A percentile compares a stretch with the other conserved stretches of the same genome.
These are phyloP conservation scores for Trichogramma pretiosum DNA, from an alignment of 1,140 invertebrate genomes.

Conservation along the genomic window DNA sequence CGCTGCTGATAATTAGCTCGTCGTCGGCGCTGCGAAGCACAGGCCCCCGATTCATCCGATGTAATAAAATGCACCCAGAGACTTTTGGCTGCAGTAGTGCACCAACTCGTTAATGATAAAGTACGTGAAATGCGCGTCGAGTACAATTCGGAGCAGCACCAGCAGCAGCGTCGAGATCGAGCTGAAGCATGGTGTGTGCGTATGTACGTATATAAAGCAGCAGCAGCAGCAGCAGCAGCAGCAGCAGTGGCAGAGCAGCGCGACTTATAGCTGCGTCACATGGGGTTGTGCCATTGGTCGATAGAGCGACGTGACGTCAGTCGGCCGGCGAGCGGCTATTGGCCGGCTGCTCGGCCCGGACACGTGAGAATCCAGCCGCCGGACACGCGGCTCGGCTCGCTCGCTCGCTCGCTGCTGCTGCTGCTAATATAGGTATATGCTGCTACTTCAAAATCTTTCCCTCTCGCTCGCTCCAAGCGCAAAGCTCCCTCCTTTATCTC, in stretches of 20 bases:
- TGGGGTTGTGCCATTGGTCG: constrained; percentile 44
- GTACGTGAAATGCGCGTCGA: too few species aligned
- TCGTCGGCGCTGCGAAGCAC: too few species aligned
- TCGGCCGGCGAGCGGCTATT: constrained; percentile 26
- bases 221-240: not conserved
- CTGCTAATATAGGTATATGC: not conserved
- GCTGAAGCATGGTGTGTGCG: not conserved
- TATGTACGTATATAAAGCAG: not conserved
- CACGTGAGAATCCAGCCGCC: constrained; percentile 45
- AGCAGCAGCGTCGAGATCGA: too few species aligned
- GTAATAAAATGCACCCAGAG: too few species aligned
- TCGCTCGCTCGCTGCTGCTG: not conserved
- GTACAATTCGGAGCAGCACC: too few species aligned
- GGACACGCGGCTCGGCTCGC: not conserved
- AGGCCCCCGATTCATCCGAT: too few species aligned
- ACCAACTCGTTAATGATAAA: too few species aligned
- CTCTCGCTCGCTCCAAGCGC: not conserved
- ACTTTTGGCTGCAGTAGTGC: too few species aligned
- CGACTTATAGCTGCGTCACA: constrained; percentile 45
- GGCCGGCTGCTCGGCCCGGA: constrained; percentile 35
- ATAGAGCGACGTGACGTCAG: constrained; percentile 44
- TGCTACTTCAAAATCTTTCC: too few species aligned
- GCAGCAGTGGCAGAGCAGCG: constrained; percentile 18
- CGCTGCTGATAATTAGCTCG: too few species aligned
- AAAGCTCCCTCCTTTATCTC: not conserved